Conservation (phyloP, 2,888 invertebrate genomes). For the Drosophila seclusa region DNA sequence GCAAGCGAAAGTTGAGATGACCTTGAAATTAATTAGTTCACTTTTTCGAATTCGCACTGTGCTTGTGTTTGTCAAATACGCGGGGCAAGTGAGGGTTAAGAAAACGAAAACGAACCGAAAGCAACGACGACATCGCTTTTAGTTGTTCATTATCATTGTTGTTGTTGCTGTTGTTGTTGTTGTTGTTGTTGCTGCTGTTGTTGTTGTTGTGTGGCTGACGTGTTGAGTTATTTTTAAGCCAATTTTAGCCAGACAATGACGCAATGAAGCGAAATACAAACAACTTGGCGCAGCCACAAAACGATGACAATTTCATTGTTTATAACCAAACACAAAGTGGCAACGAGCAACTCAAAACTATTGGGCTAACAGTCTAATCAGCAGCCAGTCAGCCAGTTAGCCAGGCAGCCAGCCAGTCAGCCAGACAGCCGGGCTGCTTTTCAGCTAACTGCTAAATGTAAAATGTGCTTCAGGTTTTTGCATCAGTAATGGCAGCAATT, state of each 20-base stretch:
- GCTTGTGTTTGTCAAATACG: slow-evolving; percentile 52
- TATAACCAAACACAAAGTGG: slow-evolving; percentile 53
- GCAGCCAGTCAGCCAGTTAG: slow-evolving; percentile 4
- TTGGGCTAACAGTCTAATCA: slow-evolving; percentile 21
- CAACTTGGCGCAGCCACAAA: slow-evolving; percentile 58
- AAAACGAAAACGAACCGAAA: slow-evolving; percentile 27
- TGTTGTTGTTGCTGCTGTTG: slow-evolving; percentile 8
- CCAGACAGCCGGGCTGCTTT: slow-evolving; percentile 19
- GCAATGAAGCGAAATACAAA: slow-evolving; percentile 71
- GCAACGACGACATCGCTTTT: slow-evolving; percentile 35
- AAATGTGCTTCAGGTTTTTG: neutral
- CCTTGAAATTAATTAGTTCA: slow-evolving; percentile 69
- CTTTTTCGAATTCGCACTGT: slow-evolving; percentile 46
- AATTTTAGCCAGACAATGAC: slow-evolving; percentile 81
- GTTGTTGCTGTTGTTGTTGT: slow-evolving; percentile 21
- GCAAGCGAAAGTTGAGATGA: slow-evolving; percentile 41
- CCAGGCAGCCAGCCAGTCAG: neutral
- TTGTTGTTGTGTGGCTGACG: slow-evolving; percentile 68
- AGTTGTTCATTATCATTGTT: slow-evolving; percentile 8
- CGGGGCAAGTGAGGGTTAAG: slow-evolving; percentile 22
- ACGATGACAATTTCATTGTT: slow-evolving; percentile 68
- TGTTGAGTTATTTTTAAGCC: slow-evolving; percentile 82
- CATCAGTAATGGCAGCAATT: neutral
- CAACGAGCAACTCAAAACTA: slow-evolving; percentile 14
- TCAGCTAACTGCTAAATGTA: slow-evolving; percentile 9